phyloP scores from a whole-genome alignment of 2,797 vertebrate species.

The Salmo trutta region DNA sequence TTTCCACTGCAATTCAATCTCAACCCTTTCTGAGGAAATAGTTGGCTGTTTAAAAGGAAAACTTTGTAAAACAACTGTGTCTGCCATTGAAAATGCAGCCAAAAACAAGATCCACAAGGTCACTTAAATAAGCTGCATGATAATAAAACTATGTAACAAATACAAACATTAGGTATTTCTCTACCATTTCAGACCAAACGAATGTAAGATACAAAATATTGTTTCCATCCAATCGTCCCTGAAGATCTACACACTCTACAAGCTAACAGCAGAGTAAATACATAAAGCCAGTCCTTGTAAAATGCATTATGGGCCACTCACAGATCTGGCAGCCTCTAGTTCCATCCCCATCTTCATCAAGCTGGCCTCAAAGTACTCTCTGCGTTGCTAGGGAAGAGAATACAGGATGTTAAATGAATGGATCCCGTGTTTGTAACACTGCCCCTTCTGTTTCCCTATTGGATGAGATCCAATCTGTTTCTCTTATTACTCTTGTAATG shows the following conservation, averaged over 20 bases:
- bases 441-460: not conserved
- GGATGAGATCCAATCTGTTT: not conserved
- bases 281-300: not conserved
- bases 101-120: not conserved
- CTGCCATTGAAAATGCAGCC: not conserved
- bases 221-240: not conserved
- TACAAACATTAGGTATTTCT: not conserved
- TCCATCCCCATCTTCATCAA: slow-evolving; percentile 88
- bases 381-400: slow-evolving; percentile 72
- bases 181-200: not conserved
- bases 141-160: not conserved
- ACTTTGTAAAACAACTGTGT: not conserved
- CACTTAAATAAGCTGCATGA: not conserved
- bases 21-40: not conserved
- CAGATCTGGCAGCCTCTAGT: slow-evolving; percentile 86
- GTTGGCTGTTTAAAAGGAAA: not conserved
- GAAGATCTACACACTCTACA: too few relatives aligned
- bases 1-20: too few relatives aligned
- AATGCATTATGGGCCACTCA: slow-evolving; percentile 66
- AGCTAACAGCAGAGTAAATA: not conserved
- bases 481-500: not conserved
- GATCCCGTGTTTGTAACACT: not conserved
- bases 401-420: not conserved
- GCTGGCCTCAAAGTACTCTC: slow-evolving; percentile 86
- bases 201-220: not conserved